These are phyloP conservation scores for Tragelaphus eurycerus DNA, from an alignment of 2,797 vertebrate species.

Conservation along the genomic window DNA sequence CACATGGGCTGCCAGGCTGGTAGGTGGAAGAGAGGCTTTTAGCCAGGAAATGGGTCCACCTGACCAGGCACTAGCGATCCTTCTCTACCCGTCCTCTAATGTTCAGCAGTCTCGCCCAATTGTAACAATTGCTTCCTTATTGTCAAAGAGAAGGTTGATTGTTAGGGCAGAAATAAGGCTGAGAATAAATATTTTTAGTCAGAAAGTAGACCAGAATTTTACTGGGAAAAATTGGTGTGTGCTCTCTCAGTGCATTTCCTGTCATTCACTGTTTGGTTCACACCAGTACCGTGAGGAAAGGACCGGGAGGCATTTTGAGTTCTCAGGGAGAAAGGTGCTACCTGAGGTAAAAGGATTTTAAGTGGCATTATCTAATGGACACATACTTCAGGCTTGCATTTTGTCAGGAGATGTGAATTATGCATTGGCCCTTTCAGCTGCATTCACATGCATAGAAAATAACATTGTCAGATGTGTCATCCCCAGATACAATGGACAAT, in stretches of 20 bases:
- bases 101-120: neutral
- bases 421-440: conserved; percentile 54
- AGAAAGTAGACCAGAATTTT: neutral
- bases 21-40: neutral
- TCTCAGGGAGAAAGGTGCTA: conserved; percentile 35
- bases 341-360: conserved; percentile 37
- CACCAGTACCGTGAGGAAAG: neutral
- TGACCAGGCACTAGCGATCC: neutral
- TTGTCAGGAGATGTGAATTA: conserved; percentile 57
- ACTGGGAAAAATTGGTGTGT: neutral
- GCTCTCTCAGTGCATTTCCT: neutral
- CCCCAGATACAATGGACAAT: conserved; percentile 64
- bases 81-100: neutral
- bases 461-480: conserved; percentile 53
- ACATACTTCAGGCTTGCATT: conserved; percentile 6
- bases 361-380: conserved; percentile 42
- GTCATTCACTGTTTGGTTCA: neutral
- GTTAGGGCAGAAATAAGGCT: neutral
- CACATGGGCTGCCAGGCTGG: neutral
- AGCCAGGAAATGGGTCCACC: neutral
- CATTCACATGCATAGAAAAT: conserved; percentile 58
- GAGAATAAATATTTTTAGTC: neutral
- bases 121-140: neutral
- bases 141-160: conserved; percentile 12
- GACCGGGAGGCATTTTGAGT: neutral